Evolutionary conservation across 2,113 vertebrate species (phyloP).

Genomic region (Pseudorectes ferrugineus): DNA sequence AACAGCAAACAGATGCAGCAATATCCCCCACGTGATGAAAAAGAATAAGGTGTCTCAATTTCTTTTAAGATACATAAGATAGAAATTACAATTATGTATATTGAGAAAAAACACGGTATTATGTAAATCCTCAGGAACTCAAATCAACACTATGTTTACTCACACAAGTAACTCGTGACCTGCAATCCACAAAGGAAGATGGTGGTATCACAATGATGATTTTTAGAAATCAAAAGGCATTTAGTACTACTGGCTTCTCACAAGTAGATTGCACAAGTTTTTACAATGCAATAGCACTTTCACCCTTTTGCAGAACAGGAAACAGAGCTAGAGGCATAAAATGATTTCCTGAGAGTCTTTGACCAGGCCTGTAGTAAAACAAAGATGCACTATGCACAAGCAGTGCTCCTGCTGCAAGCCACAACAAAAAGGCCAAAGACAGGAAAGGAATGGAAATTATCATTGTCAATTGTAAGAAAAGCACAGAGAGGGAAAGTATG

Average conservation of each 20-base stretch:
- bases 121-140: background rate
- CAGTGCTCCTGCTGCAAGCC: background rate
- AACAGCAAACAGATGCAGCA: background rate
- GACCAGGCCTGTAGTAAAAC: background rate
- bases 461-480: background rate
- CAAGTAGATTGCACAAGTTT: background rate
- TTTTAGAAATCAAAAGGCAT: background rate
- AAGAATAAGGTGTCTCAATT: background rate
- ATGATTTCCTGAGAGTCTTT: background rate
- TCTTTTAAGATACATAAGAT: background rate
- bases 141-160: background rate
- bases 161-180: background rate
- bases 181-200: background rate
- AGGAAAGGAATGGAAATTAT: background rate
- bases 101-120: background rate
- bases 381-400: background rate
- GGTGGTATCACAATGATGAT: background rate
- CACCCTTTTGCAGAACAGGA: background rate
- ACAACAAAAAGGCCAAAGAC: background rate
- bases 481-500: background rate
- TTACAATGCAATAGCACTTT: background rate
- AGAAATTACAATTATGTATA: background rate
- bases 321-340: background rate
- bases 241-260: background rate
- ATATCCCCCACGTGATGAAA: fast-evolving